Conservation (phyloP, 92 coral and sea anemone genomes). For the Actinostola sp. region DNA sequence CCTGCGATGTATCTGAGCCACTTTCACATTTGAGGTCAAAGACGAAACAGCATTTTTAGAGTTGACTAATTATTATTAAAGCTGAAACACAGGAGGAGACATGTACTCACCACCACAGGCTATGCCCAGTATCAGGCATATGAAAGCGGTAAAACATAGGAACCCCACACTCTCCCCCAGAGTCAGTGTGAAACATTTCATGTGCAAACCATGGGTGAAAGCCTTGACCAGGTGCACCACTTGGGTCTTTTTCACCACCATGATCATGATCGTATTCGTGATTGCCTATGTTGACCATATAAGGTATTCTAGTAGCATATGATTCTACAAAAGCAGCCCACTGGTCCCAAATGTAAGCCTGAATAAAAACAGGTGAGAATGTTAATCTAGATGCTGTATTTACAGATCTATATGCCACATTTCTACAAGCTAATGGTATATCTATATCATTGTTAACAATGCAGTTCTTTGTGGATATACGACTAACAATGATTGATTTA, state of each 20-base stretch:
- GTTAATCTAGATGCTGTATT: not conserved
- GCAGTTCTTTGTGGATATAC: too few relatives aligned
- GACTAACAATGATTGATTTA: too few relatives aligned
- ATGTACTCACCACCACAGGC: conserved; percentile 84
- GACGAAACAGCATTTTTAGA: too few relatives aligned
- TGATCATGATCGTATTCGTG: conserved; percentile 88
- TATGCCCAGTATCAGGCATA: conserved; percentile 95
- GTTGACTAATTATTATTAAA: too few relatives aligned
- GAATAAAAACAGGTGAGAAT: not conserved
- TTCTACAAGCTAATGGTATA: too few relatives aligned
- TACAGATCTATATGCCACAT: not conserved
- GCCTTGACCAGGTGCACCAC: conserved; percentile 97
- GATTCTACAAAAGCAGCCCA: conserved; percentile 84
- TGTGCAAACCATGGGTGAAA: conserved; percentile 98
- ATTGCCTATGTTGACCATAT: conserved; percentile 97
- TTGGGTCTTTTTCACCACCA: conserved; percentile 91
- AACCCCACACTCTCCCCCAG: conserved; percentile 98
- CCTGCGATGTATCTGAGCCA: too few relatives aligned
- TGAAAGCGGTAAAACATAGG: conserved; percentile 96
- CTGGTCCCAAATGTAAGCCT: conserved; percentile 98
- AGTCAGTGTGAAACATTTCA: conserved; percentile 73
- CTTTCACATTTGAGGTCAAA: too few relatives aligned
- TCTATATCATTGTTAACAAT: too few relatives aligned
- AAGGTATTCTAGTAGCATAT: conserved; percentile 83
- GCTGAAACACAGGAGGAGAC: not conserved